Base-by-base conservation (phyloP, 2,888 invertebrate genomes). In the Andrena camellia region DNA sequence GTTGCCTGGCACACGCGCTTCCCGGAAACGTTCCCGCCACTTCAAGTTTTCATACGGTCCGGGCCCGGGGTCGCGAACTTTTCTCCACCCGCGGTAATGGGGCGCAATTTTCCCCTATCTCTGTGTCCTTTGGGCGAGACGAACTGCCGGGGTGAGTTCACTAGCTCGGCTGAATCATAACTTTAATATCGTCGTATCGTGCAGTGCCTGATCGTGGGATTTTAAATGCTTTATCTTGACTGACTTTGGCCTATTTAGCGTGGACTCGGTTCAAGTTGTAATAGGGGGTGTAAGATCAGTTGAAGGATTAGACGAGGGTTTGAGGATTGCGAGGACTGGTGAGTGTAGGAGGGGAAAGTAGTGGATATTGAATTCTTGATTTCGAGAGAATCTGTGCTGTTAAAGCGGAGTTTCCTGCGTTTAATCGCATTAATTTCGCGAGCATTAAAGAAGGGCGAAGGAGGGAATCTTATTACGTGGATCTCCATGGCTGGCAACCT, bases 371-470 rank as follows among this genome's bases (percentile, higher is more conserved):
- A 59, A 69, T 42, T 23, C 48, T n/a, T 13, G 60, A 17, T 29
- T 48, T 60, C 20, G 31, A 31, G 48, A 13, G 35, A 42, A n/a
- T 7, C 6, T n/a, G 48, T n/a, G 29, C 29, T 20, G 13, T 60
- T 48, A 26, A 48, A 26, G 60, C 7, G 31, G 20, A 17, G 13
- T 17, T 29, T 13, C n/a, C 59, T 60, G 57, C 60, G 48, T 42
- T 60, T 70, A 70, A 70, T 70, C 70, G 60, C 48, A 26, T 60
- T 70, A 70, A 70, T 70, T 60, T 48, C 70, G 48, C 60, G 69
- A 59, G 59, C 31, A 42, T 70, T 70, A 70, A 48, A 62, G 50
- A 33, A n/a, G 33, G 17, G 26, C 31, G 63, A 26, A 26, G 59
- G 29, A 42, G 33, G 52, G 5, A 63, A 63, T 72, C 63, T 72